Evolutionary conservation across 2,888 invertebrate genomes (phyloP), one percentile per base, ranked within the genome.

Genomic region (Trilocha varians): DNA sequence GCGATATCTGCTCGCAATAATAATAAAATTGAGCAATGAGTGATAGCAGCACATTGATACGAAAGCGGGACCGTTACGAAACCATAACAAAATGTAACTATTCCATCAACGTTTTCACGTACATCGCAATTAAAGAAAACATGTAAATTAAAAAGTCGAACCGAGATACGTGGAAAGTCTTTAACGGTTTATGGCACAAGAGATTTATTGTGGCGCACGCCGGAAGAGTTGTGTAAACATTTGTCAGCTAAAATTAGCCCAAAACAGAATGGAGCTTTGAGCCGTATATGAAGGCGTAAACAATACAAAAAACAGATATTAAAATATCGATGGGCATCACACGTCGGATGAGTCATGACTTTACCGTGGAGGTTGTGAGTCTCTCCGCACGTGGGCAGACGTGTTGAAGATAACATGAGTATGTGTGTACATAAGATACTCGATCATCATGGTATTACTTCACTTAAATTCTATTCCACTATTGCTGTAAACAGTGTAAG

Each of bases 191-290:
- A 65, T 52, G 59, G 52, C 55, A 49, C 45, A 36, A 44, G 49
- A 62, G 68, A 77, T 74, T 74, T 74, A 77, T 66, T 57, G 56
- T 57, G 41, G 50, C 56, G 49, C 62, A 55, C 60, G 56, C 70
- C 70, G 70, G 75, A 76, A 75, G 71, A 64, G 61, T 61, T 57
- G 52, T 54, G 64, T 73, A 75, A 75, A 78, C 77, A 73, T 61
- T 59, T 52, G 58, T 48, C 42, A 50, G 60, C 64, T 74, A 75
- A 70, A 70, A 70, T 75, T 75, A 78, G 65, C 64, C 62, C 50
- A 56, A 48, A 53, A 50, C 59, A 53, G 52, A 62, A 59, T 42
- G 43, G 46, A 45, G 49, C 48, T 46, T 52, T 47, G 48, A 53
- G 47, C 49, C 54, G 49, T 48, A 45, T 46, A 48, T 42, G 47